Evolutionary conservation across 2,113 vertebrate genomes (phyloP).

Genomic region (Catharus fuscescens): DNA sequence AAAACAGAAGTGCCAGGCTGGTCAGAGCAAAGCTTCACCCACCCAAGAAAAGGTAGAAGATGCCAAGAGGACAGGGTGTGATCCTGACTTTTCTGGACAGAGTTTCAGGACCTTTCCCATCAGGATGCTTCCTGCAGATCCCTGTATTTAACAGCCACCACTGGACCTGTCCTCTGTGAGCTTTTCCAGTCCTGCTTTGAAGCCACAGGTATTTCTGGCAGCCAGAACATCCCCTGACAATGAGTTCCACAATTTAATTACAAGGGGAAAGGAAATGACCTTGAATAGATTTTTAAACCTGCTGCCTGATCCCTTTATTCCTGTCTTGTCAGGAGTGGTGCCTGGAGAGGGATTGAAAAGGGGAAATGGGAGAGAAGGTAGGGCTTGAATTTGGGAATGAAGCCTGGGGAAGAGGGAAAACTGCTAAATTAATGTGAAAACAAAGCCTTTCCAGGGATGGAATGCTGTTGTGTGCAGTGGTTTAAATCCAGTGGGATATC

Average conservation of each 20-base stretch:
- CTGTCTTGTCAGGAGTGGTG: slow-evolving; percentile 9
- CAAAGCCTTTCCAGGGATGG: not conserved
- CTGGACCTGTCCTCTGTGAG: not conserved
- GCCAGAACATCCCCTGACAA: slow-evolving; percentile 29
- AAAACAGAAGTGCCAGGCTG: not conserved
- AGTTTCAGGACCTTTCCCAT: not conserved
- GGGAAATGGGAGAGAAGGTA: not conserved
- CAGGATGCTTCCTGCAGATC: not conserved
- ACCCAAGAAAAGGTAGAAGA: not conserved
- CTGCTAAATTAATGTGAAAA: not conserved
- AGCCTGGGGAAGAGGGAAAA: not conserved
- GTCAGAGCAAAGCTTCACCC: not conserved
- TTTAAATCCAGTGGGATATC: not conserved
- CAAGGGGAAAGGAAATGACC: slow-evolving; percentile 22
- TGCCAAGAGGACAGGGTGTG: not conserved
- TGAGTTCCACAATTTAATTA: slow-evolving; percentile 45
- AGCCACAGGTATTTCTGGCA: slow-evolving; percentile 42
- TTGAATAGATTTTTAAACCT: slow-evolving; percentile 32
- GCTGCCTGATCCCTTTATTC: slow-evolving; percentile 46
- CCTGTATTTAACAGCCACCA: not conserved
- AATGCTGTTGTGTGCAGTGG: not conserved
- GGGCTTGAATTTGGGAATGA: not conserved
- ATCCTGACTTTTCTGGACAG: not conserved
- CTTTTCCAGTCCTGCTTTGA: slow-evolving; percentile 7
- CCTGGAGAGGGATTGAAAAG: slow-evolving; percentile 2